Conservation (phyloP, 2,113 vertebrate genomes). For the Sylvia atricapilla region DNA sequence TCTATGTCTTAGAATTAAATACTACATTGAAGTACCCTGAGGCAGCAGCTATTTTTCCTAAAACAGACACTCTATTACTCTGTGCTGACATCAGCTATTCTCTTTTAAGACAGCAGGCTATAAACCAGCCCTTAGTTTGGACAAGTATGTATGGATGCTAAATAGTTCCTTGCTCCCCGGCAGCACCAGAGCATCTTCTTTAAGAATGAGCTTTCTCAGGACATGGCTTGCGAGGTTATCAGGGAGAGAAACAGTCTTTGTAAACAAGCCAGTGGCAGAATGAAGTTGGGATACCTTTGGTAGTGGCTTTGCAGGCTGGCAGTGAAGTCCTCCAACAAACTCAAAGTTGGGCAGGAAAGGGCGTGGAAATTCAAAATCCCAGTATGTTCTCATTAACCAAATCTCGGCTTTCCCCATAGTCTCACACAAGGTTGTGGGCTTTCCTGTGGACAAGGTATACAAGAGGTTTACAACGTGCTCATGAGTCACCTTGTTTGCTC, state of each 20-base stretch:
- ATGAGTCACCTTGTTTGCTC: not conserved
- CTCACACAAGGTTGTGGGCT: slow-evolving; percentile 81
- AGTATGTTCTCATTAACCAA: slow-evolving; percentile 89
- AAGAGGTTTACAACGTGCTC: not conserved
- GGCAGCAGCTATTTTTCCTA: not conserved
- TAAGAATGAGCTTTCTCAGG: not conserved
- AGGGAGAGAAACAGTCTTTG: not conserved
- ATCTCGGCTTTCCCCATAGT: slow-evolving; percentile 85
- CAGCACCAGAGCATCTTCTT: not conserved
- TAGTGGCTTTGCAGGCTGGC: slow-evolving; percentile 84
- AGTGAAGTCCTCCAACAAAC: slow-evolving; percentile 90
- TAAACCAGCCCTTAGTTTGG: not conserved
- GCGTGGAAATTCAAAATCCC: slow-evolving; percentile 91
- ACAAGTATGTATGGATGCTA: not conserved
- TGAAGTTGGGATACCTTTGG: slow-evolving; percentile 71
- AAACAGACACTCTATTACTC: not conserved
- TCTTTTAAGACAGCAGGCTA: not conserved
- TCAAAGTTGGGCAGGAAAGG: slow-evolving; percentile 89
- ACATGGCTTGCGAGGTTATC: fast-evolving
- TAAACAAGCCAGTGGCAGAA: too few relatives aligned
- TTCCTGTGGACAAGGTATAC: slow-evolving; percentile 71
- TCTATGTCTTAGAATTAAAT: not conserved
- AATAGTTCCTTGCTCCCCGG: not conserved
- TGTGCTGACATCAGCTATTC: not conserved
- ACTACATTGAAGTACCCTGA: not conserved